Evolutionary conservation across 2,888 invertebrate genomes (phyloP), one percentile per base, ranked within the genome.

Genomic region (Coleophora flavipennella): DNA sequence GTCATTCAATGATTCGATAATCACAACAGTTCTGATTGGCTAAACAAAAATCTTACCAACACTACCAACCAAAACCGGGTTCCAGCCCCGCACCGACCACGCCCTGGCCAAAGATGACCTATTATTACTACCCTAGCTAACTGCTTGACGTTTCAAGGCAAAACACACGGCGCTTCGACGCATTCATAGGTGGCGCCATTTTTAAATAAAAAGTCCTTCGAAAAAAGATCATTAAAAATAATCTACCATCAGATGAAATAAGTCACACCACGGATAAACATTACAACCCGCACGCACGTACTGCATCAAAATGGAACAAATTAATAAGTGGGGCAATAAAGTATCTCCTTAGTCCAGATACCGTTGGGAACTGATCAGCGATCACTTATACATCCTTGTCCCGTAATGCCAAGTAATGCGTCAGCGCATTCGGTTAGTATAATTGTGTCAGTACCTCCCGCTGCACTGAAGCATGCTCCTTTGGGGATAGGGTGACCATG

Each of bases 381-480:
- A 50, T 50, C 51, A 55, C 53, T 52, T 53, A 35, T 25, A 9
- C 9, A 13, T 43, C 37, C 39, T 3, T 26, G 60, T 62, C 62
- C 64, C 68, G 67, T 62, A 62, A 49, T n/a, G n/a, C n/a, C n/a
- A n/a, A n/a, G n/a, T n/a, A n/a, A 20, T 20, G 20, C 20, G 20
- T 20, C 28, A 14, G 33, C 27, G 37, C 51, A 56, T 43, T 73
- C 60, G 73, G 78, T 73, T 68, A 73, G 3, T 20, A 52, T 62
- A 76, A 73, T 60, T 67, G 77, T 74, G 80, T 55, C 79, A 77
- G 29, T 62, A 57, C 75, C 69, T 51, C 78, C 67, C 57, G 64
- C 48, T 43, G 61, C 35, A 45, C 33, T 9, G n/a, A 8, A 7
- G 10, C 20, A 38, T 35, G 38, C 39, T 36, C 42, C 36, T 39